Percentiles rank a stretch among this genome's conserved stretches.
Evolutionary conservation across 2,113 vertebrate species (phyloP).

Genomic region (Notarius quadriscutis): DNA sequence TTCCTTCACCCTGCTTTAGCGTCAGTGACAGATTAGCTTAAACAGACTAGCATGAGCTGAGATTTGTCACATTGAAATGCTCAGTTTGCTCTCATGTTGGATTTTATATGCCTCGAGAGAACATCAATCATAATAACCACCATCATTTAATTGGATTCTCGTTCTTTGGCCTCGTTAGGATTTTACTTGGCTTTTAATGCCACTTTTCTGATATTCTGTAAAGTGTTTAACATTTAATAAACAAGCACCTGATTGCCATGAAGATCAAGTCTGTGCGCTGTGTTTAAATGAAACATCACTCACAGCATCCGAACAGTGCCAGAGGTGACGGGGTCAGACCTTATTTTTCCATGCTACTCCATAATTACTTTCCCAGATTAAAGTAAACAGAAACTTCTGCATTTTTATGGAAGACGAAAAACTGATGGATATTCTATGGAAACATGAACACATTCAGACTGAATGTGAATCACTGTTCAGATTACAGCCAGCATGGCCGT

Average conservation of each 20-base stretch:
- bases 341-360: neutral
- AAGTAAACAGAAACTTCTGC: neutral
- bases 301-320: neutral
- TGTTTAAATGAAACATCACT: neutral
- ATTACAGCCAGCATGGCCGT: constrained; percentile 1
- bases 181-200: neutral
- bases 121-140: neutral
- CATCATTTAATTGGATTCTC: neutral
- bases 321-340: neutral
- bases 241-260: too few species aligned
- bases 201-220: neutral
- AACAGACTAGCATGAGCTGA: neutral
- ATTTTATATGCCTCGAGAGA: neutral
- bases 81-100: neutral
- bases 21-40: constrained; percentile 12
- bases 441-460: neutral
- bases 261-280: neutral
- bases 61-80: neutral
- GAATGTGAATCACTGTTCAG: constrained; percentile 9
- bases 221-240: neutral
- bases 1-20: constrained; percentile 29
- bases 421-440: neutral
- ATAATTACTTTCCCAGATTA: neutral
- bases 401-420: neutral
- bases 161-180: neutral